These are phyloP conservation scores for Helicorthomorpha holstii DNA, from an alignment of 1,140 invertebrate genomes.

Conservation along the genomic window DNA sequence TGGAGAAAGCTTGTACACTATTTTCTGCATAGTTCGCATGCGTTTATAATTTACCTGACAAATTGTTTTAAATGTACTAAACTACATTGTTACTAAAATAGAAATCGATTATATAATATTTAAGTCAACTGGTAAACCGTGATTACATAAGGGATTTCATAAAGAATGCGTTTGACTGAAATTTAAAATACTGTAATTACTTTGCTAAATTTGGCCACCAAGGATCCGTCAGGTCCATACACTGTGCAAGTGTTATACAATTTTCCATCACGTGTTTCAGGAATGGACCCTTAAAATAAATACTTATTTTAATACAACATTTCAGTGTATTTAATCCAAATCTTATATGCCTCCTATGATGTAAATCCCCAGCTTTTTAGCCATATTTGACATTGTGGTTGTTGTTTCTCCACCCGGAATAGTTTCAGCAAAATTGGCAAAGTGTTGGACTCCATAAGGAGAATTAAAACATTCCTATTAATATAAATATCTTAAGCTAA, in stretches of 20 bases:
- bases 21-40: too few species aligned
- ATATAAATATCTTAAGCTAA: conserved; percentile 1
- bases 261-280: conserved; percentile 50
- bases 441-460: conserved; percentile 77
- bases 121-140: too few species aligned
- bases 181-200: conserved; percentile 18
- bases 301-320: conserved; percentile 1
- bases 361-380: conserved; percentile 58
- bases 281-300: conserved; percentile 46
- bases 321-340: background rate
- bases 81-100: too few species aligned
- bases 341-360: conserved; percentile 47
- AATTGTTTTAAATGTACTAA: too few species aligned
- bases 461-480: conserved; percentile 80
- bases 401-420: conserved; percentile 67
- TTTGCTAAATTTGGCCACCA: conserved; percentile 37
- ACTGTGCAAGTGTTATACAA: conserved; percentile 84
- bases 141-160: too few species aligned
- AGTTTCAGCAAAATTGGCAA: conserved; percentile 66
- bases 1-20: too few species aligned
- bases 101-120: too few species aligned
- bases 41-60: too few species aligned
- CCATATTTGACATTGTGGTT: conserved; percentile 46
- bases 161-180: too few species aligned
- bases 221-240: conserved; percentile 57